These are phyloP conservation scores for Drosophila neocordata DNA, from an alignment of 1,140 invertebrate genomes.

Conservation along the genomic window DNA sequence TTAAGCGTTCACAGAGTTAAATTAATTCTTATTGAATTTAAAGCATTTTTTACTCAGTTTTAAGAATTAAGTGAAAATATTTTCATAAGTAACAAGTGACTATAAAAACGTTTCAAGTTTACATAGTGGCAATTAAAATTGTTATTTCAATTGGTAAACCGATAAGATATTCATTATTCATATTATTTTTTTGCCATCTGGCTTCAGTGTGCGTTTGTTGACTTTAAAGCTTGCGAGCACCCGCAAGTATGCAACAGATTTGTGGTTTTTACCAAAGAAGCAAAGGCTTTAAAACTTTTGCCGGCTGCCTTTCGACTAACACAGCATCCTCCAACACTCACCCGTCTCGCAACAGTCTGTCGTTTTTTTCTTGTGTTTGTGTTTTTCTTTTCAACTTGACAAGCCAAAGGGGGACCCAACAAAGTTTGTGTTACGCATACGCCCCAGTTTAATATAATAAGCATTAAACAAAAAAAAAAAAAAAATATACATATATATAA, in stretches of 20 bases:
- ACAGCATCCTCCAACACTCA: neutral
- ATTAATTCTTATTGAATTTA: too few species aligned
- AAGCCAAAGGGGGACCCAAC: conserved; percentile 50
- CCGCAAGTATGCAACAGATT: conserved; percentile 78
- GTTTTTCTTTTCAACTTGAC: conserved; percentile 53
- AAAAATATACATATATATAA: neutral
- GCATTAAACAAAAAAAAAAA: conserved; percentile 38
- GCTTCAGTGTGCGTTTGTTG: conserved; percentile 27
- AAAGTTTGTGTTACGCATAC: conserved; percentile 56
- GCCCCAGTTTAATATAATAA: conserved; percentile 53
- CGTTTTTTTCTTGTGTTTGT: conserved; percentile 36
- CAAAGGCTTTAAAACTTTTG: conserved; percentile 52
- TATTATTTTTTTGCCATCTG: neutral
- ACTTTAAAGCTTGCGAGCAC: conserved; percentile 61
- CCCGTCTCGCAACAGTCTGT: neutral
- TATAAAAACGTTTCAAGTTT: too few species aligned
- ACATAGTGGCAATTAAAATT: too few species aligned
- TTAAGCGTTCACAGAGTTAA: too few species aligned
- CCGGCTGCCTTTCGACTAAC: neutral
- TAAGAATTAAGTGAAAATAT: too few species aligned
- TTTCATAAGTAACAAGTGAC: too few species aligned
- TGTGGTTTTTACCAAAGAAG: conserved; percentile 46
- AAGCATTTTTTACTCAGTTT: too few species aligned
- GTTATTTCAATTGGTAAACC: too few species aligned
- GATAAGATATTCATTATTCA: neutral